Evolutionary conservation across 2,797 vertebrate genomes (phyloP).

Genomic region (Monodelphis domestica): DNA sequence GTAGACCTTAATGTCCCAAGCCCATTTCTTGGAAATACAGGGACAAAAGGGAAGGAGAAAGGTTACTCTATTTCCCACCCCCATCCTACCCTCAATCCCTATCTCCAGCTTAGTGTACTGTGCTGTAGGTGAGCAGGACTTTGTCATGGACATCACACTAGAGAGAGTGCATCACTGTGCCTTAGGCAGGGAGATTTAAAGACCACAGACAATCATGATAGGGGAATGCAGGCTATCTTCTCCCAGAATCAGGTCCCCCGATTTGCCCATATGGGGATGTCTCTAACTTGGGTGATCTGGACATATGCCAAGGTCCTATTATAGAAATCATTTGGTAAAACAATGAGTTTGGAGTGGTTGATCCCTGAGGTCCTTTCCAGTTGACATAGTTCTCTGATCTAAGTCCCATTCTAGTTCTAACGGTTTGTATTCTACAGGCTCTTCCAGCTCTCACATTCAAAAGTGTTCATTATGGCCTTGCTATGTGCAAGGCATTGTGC

Average conservation of each 20-base stretch:
- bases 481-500: background rate
- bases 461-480: background rate
- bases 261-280: background rate
- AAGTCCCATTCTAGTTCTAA: background rate
- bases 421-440: background rate
- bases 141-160: background rate
- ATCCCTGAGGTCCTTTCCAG: no score
- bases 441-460: background rate
- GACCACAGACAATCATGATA: background rate
- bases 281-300: background rate
- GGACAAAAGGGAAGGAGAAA: background rate
- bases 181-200: background rate
- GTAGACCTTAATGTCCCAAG: background rate
- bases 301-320: background rate
- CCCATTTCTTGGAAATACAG: background rate
- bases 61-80: background rate
- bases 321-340: background rate
- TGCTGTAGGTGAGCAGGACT: background rate
- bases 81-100: background rate
- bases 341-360: background rate
- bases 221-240: background rate
- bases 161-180: background rate
- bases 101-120: background rate
- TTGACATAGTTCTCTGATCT: no score
- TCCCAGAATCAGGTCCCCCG: background rate